phyloP scores from a whole-genome alignment of 2,797 vertebrate genomes.

The Hippoglossus hippoglossus region DNA sequence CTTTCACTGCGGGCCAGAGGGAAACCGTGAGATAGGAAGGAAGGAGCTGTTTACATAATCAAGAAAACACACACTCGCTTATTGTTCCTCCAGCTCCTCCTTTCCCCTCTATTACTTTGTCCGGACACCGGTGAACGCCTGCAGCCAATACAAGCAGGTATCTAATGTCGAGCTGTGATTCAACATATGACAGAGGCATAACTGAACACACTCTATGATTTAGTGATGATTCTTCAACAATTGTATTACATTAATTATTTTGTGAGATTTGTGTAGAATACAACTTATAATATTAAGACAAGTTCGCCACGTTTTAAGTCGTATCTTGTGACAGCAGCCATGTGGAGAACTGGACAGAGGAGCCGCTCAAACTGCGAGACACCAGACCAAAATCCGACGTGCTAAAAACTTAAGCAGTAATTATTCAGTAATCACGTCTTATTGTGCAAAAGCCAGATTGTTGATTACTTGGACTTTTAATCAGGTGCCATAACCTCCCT shows the following conservation, averaged over 20 bases:
- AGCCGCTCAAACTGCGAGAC: not conserved
- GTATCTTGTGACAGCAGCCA: too few relatives aligned
- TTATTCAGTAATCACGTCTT: not conserved
- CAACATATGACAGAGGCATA: not conserved
- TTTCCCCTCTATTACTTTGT: conserved; percentile 6
- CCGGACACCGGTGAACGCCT: conserved; percentile 16
- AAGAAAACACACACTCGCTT: conserved; percentile 32
- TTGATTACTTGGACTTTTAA: not conserved
- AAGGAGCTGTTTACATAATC: conserved; percentile 40
- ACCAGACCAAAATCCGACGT: not conserved
- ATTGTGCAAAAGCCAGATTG: not conserved
- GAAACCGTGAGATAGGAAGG: conserved; percentile 20
- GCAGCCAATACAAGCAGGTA: not conserved
- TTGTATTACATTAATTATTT: too few relatives aligned
- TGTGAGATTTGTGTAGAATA: too few relatives aligned
- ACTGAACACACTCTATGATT: not conserved
- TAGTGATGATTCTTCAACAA: not conserved
- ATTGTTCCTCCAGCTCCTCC: conserved; percentile 24
- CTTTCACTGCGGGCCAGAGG: conserved; percentile 23
- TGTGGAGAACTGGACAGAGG: too few relatives aligned
- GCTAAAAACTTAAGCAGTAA: too few relatives aligned
- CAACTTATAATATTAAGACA: too few relatives aligned
- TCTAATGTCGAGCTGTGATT: not conserved
- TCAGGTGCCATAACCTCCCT: not conserved
- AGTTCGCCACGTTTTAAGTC: too few relatives aligned